Base-by-base conservation (phyloP, 2,797 vertebrate genomes). In the Paedocypris micromegethes region DNA sequence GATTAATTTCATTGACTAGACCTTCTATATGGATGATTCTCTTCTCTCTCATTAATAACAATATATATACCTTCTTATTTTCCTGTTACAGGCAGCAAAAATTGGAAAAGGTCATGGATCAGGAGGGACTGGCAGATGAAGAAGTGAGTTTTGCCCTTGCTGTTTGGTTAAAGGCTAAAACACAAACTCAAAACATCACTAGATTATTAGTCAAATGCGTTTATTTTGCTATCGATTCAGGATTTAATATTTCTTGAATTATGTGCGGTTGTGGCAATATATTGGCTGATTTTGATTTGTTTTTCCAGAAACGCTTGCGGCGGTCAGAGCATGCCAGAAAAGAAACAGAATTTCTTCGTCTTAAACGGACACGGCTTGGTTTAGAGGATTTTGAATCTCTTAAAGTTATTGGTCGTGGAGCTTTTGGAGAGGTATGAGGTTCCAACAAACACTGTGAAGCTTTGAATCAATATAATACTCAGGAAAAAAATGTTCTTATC, bases 61-160 rank as follows among this genome's bases (percentile, higher is more conserved):
- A 23, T 50, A 45, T 43, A 9, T 59, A 2, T 45, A 51, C 9
- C 23, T 4, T 38, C 47, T 42, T 3, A 3, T 41, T 2, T 62
- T 3, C 70, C 3, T 75, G 69, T 82, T 73, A 78, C 79, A 99
- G 97, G 79, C 96, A 99, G 81, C 93, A 94, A 86, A 99, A 98
- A 80, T 81, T 99, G 63, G 96, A 98, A 86, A 96, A 97, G 69
- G 95, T 97, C 81, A 99, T 99, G 96, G 96, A 99, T 78, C 94
- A 98, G 82, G 95, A 99, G 86, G 96, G 96, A 64, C 83, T 99
- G 58, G 91, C 91, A 75, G 96, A 99, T 80, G 96, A 99, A 84
- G 97, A 99, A 91, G 97, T 98, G 67, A 67, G 38, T 5, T 3
- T 9, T 23, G 23, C 23, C 23, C 23, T 23, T 23, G 23, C 23